A percentile compares a stretch with the other conserved stretches of the same genome.
Evolutionary conservation across 2,797 vertebrate species (phyloP).

Genomic region (Xenopus petersii): DNA sequence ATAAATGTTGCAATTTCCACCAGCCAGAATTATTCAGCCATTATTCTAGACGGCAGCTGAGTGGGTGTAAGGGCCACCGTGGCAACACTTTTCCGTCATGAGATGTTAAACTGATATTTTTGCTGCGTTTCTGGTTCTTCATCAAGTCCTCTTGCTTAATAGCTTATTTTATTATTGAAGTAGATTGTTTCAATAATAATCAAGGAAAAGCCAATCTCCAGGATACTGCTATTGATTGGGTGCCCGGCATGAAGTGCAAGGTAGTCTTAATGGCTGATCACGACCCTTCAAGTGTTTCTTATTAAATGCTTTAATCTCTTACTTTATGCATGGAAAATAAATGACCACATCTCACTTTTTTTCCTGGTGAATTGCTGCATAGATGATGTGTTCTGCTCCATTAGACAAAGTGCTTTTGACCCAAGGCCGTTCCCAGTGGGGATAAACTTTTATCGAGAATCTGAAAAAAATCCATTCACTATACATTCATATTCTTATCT

Average conservation of each 20-base stretch:
- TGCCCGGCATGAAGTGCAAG: not conserved
- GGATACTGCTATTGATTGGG: slow-evolving; percentile 13
- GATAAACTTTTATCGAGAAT: not conserved
- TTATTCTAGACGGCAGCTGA: no score
- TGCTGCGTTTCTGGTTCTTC: not conserved
- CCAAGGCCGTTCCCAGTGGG: not conserved
- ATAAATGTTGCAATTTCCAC: no score
- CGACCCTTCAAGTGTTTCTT: slow-evolving; percentile 6
- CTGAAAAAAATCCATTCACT: not conserved
- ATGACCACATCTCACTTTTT: slow-evolving; percentile 8
- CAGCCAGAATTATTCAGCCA: no score
- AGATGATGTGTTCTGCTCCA: slow-evolving; percentile 4
- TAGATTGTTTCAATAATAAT: slow-evolving; percentile 10
- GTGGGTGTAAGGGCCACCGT: no score
- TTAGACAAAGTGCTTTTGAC: slow-evolving; percentile 23
- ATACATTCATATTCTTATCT: not conserved
- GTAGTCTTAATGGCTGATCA: slow-evolving; percentile 4
- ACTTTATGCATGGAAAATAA: slow-evolving; percentile 12
- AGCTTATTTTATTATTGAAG: slow-evolving; percentile 14
- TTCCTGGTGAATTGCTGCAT: not conserved
- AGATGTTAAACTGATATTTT: not conserved
- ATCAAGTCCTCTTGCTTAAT: slow-evolving; percentile 6
- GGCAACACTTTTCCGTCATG: no score
- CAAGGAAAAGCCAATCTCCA: slow-evolving; percentile 4
- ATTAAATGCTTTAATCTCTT: slow-evolving; percentile 16